Evolutionary conservation across 2,888 invertebrate species (phyloP).

Genomic region (Neoaliturus tenellus): DNA sequence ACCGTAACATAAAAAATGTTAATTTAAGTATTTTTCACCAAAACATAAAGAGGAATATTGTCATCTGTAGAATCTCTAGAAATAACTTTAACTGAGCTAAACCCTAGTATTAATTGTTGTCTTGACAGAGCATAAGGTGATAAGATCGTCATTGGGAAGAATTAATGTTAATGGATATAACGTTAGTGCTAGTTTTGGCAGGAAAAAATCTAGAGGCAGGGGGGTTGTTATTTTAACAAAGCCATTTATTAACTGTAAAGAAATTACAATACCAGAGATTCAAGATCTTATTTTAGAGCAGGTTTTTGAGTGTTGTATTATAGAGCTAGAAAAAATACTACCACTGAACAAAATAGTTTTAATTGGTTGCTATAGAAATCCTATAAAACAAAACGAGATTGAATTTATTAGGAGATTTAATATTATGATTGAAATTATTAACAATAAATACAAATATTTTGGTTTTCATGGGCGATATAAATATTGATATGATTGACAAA

Average conservation of each 20-base stretch:
- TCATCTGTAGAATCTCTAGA: not conserved
- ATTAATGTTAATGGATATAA: not conserved
- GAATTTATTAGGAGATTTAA: not conserved
- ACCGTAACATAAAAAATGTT: not conserved
- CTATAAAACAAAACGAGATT: not conserved
- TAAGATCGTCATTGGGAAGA: not conserved
- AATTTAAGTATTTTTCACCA: constrained; percentile 15
- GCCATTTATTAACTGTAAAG: not conserved
- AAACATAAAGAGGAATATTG: not conserved
- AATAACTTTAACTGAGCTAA: not conserved
- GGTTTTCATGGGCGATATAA: constrained; percentile 1
- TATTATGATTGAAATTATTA: not conserved
- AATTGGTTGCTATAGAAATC: constrained; percentile 24
- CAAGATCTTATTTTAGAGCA: not conserved
- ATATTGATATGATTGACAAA: not conserved
- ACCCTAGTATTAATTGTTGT: constrained; percentile 16
- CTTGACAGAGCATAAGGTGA: constrained; percentile 5
- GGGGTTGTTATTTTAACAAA: not conserved
- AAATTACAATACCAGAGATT: constrained; percentile 7
- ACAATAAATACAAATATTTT: not conserved
- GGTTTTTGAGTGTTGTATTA: not conserved
- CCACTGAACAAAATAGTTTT: not conserved
- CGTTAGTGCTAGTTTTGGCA: not conserved
- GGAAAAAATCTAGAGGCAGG: not conserved
- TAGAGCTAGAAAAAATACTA: not conserved